Conservation (phyloP, 1,140 invertebrate species). For the Ericerus pela region DNA sequence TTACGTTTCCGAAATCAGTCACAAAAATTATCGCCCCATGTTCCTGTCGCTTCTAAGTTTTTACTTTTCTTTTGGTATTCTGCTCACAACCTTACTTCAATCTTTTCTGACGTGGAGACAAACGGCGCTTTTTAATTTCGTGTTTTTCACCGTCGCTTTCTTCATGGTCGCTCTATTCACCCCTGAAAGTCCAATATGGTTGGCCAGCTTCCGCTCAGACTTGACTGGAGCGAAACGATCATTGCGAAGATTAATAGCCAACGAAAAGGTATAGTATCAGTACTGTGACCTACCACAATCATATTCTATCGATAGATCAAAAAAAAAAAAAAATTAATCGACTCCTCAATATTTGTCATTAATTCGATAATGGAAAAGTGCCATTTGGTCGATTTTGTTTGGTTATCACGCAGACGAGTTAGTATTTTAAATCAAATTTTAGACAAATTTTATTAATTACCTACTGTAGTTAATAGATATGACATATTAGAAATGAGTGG, state of each 20-base stretch:
- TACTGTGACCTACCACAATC: too few relatives aligned
- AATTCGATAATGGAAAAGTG: too few relatives aligned
- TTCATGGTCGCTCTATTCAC: not conserved
- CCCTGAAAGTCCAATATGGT: constrained; percentile 43
- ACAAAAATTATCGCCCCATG: constrained; percentile 36
- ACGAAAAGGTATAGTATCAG: constrained; percentile 25
- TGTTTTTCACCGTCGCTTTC: constrained; percentile 24
- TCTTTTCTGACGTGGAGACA: constrained; percentile 27
- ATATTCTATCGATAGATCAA: too few relatives aligned
- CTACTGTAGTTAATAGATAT: too few relatives aligned
- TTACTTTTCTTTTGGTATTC: constrained; percentile 33
- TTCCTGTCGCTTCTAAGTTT: constrained; percentile 39
- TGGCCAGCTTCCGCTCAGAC: constrained; percentile 27
- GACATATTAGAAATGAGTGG: too few relatives aligned
- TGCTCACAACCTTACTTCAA: constrained; percentile 31
- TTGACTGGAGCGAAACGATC: constrained; percentile 27
- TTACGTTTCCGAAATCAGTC: constrained; percentile 41
- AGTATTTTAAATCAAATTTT: too few relatives aligned
- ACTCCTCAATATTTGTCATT: too few relatives aligned
- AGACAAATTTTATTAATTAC: too few relatives aligned
- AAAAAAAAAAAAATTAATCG: too few relatives aligned
- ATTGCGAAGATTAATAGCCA: constrained; percentile 32
- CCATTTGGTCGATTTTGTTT: too few relatives aligned
- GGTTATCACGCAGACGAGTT: too few relatives aligned
- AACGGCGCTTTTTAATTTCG: constrained; percentile 23